Evolutionary conservation across 2,797 vertebrate genomes (phyloP), one percentile per base, ranked within the genome.

Genomic region (Eidolon dupreanum): DNA sequence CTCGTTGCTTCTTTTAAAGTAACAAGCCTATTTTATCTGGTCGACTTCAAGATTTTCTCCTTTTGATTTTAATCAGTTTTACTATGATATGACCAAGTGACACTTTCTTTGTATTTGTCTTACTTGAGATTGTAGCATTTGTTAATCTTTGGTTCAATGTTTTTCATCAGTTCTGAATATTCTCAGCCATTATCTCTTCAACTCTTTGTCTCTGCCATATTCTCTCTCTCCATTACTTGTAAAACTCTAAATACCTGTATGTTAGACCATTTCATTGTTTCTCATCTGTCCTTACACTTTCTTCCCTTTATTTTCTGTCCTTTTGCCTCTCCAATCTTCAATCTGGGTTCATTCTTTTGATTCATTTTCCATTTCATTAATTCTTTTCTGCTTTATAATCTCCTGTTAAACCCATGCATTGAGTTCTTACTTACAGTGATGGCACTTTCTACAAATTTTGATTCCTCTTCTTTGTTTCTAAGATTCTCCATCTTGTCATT

Each of bases 401-500:
- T 85, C 17, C 26, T 66, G 16, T 74, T 71, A 75, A 57, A 86
- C 16, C 1, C 28, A 51, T 31, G 43, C 7, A 31, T 38, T 86
- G 73, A 46, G 24, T 74, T 73, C 24, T 74, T 95, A 41, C n/a
- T 92, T 88, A 79, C 49, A 71, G 28, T 66, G 28, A 57, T 66
- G 15, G 26, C 17, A 16, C 16, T 73, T 91, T 93, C n/a, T 26
- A 59, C 6, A 55, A 33, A 33, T 93, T 51, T 59, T 68, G 17
- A 28, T 75, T 46, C 43, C 57, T 53, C 53, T n/a, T 36, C 46
- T n/a, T 38, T 59, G 28, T 33, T 73, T 73, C 70, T 71, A 84
- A 90, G 79, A 74, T 74, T 92, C 59, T 68, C 59, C 51, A 79
- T 51, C 41, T 61, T 88, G 71, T 81, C 24, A 82, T 53, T 94